These are phyloP conservation scores for Pachyuromys duprasi DNA, from an alignment of 2,797 vertebrate species.

Conservation along the genomic window DNA sequence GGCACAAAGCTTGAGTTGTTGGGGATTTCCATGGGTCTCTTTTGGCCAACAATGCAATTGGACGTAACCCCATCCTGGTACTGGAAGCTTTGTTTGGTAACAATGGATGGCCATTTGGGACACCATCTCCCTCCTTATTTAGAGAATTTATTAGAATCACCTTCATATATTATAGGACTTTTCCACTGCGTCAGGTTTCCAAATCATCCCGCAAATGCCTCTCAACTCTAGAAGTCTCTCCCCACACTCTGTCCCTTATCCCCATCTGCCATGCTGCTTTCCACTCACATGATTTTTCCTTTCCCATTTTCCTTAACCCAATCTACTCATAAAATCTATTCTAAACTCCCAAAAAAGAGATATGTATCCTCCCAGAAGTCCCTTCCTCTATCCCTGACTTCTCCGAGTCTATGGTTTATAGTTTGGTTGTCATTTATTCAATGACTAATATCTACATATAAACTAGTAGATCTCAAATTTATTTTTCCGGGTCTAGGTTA, in stretches of 20 bases:
- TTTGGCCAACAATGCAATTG: background rate
- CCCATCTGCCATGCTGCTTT: too few relatives aligned
- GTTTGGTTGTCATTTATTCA: background rate
- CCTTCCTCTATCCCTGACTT: background rate
- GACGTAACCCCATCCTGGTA: too few relatives aligned
- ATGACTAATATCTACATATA: background rate
- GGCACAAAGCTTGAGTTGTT: background rate
- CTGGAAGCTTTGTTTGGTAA: background rate
- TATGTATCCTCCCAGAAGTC: background rate
- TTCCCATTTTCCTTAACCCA: too few relatives aligned
- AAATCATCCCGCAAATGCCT: background rate
- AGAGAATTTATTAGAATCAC: background rate
- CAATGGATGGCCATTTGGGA: background rate
- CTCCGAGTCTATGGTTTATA: background rate
- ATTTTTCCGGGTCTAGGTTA: background rate
- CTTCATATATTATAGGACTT: background rate
- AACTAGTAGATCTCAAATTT: background rate
- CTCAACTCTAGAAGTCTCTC: background rate
- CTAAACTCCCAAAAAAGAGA: background rate
- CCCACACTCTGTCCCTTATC: background rate
- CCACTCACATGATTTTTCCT: too few relatives aligned
- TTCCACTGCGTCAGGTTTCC: background rate
- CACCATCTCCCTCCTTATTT: background rate
- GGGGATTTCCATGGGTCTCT: background rate
- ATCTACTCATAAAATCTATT: background rate